Percentiles rank a stretch among this genome's conserved stretches.
Evolutionary conservation across 2,113 vertebrate genomes (phyloP).

Genomic region (Odontesthes bonariensis): DNA sequence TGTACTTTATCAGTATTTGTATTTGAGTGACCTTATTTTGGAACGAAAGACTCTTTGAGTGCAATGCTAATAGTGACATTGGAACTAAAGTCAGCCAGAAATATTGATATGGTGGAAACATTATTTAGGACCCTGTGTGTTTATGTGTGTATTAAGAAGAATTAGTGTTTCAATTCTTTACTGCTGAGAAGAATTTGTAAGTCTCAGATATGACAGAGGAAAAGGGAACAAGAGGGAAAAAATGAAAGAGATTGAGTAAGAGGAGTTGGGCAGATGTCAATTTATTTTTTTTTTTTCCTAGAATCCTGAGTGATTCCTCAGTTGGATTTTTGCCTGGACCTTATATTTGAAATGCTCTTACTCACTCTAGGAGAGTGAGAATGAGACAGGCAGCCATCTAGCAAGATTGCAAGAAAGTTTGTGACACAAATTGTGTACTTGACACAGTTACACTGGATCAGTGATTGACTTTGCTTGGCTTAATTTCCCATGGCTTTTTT

Average conservation of each 20-base stretch:
- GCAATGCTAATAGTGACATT: slow-evolving; percentile 28
- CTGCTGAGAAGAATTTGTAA: slow-evolving; percentile 63
- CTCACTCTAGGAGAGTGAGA: slow-evolving; percentile 39
- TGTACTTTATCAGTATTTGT: slow-evolving; percentile 13
- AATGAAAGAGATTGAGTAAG: slow-evolving; percentile 46
- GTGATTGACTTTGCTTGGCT: slow-evolving; percentile 21
- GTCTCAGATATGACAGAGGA: slow-evolving; percentile 60
- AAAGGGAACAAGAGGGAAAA: slow-evolving; percentile 45
- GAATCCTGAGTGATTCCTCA: slow-evolving; percentile 69
- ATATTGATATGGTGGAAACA: slow-evolving; percentile 33
- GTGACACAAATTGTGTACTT: slow-evolving; percentile 39
- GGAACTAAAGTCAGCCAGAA: slow-evolving; percentile 34
- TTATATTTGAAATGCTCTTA: slow-evolving; percentile 68
- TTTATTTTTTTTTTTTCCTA: slow-evolving; percentile 66
- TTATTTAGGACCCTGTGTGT: slow-evolving; percentile 3
- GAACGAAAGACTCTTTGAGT: slow-evolving; percentile 56
- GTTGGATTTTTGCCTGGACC: slow-evolving; percentile 67
- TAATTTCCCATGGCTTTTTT: slow-evolving; percentile 1
- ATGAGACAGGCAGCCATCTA: slow-evolving; percentile 16
- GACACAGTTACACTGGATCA: slow-evolving; percentile 43
- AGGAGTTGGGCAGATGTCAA: slow-evolving; percentile 75
- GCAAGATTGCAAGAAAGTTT: slow-evolving; percentile 14
- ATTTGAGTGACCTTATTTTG: slow-evolving; percentile 57
- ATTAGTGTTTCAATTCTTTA: slow-evolving; percentile 49
- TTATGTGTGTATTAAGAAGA: slow-evolving; percentile 25